Evolutionary conservation across 2,888 invertebrate species (phyloP).

Genomic region (Eutolmus rufibarbis): DNA sequence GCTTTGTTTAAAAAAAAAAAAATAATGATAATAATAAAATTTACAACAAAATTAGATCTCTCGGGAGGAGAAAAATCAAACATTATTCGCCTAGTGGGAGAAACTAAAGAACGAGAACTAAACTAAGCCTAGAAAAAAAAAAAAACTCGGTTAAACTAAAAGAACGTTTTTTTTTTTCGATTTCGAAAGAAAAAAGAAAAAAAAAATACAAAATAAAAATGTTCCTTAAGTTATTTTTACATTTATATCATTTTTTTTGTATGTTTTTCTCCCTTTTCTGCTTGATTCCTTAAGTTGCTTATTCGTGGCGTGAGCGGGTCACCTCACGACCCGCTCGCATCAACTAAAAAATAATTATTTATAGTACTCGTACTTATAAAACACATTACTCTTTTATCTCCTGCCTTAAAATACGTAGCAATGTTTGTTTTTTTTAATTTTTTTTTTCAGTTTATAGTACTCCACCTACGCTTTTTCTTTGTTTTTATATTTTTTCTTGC

Average conservation of each 20-base stretch:
- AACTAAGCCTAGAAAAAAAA: constrained; percentile 3
- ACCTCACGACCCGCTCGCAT: not conserved
- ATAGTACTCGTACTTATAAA: constrained; percentile 35
- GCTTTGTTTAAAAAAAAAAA: constrained; percentile 21
- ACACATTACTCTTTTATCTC: constrained; percentile 1
- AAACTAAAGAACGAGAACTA: not conserved
- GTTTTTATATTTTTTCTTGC: not conserved
- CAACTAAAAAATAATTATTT: constrained; percentile 35
- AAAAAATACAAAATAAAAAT: constrained; percentile 25
- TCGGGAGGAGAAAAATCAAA: constrained; percentile 3
- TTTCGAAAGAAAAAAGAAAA: not conserved
- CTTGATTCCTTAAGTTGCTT: constrained; percentile 15
- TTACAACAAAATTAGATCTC: not conserved
- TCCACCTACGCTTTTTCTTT: not conserved
- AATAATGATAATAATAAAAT: not conserved
- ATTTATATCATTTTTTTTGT: constrained; percentile 10
- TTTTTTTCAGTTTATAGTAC: not conserved
- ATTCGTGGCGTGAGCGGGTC: not conserved
- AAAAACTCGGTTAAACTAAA: not conserved
- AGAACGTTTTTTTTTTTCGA: not conserved
- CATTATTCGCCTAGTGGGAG: not conserved
- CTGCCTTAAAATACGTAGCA: constrained; percentile 29
- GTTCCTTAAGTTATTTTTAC: constrained; percentile 32
- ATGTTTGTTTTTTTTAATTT: not conserved
- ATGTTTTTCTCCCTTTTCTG: not conserved